These are phyloP conservation scores for Gibbula magus DNA, from an alignment of 2,888 invertebrate species.

Conservation along the genomic window DNA sequence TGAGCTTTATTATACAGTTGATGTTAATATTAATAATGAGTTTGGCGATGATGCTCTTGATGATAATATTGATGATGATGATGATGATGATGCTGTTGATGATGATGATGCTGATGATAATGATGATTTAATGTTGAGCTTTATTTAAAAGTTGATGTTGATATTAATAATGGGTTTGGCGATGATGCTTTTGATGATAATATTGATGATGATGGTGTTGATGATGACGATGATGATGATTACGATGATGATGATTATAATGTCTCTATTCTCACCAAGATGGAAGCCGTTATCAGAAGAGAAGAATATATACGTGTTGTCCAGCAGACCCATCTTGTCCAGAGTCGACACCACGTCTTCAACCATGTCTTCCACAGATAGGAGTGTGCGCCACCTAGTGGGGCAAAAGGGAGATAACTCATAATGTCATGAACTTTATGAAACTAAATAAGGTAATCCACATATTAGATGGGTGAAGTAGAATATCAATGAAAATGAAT, in stretches of 20 bases:
- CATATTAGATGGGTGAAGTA: too few relatives aligned
- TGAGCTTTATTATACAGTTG: too few relatives aligned
- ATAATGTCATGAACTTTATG: too few relatives aligned
- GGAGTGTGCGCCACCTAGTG: constrained; percentile 83
- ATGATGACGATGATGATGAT: too few relatives aligned
- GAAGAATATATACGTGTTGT: constrained; percentile 88
- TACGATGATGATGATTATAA: background rate
- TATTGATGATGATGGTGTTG: too few relatives aligned
- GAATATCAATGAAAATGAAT: too few relatives aligned
- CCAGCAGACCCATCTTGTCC: constrained; percentile 78
- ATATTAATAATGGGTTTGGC: too few relatives aligned
- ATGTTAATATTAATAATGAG: too few relatives aligned
- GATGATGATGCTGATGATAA: background rate
- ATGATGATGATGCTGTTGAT: background rate
- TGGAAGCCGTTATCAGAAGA: constrained; percentile 95
- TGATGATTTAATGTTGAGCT: background rate
- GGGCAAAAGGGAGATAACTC: background rate
- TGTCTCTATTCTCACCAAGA: constrained; percentile 79
- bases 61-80: background rate
- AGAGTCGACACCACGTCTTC: constrained; percentile 80
- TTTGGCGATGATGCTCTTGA: background rate
- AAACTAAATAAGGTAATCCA: too few relatives aligned
- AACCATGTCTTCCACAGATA: constrained; percentile 92
- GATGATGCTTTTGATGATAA: too few relatives aligned
- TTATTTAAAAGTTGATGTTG: background rate